Evolutionary conservation across 2,113 vertebrate genomes (phyloP).

Genomic region (Cyprinodon tularosa): DNA sequence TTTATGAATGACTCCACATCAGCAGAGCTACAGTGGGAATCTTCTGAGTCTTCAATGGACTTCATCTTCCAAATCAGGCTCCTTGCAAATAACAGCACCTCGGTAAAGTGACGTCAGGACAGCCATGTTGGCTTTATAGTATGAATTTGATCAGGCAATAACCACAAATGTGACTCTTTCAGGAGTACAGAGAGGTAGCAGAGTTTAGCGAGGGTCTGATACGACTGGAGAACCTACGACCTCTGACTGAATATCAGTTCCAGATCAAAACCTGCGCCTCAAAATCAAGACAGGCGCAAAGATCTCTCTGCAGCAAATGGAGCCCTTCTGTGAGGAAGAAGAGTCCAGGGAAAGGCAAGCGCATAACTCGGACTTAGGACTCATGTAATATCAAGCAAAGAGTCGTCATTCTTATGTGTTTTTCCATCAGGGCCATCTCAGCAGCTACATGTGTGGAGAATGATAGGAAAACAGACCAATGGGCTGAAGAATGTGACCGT

Average conservation of each 20-base stretch:
- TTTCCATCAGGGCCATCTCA: slow-evolving; percentile 64
- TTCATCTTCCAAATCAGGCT: slow-evolving; percentile 57
- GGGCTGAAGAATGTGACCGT: slow-evolving; percentile 53
- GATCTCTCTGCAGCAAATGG: slow-evolving; percentile 75
- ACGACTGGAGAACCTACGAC: slow-evolving; percentile 51
- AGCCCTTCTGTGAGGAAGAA: slow-evolving; percentile 46
- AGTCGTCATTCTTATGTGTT: slow-evolving; percentile 3
- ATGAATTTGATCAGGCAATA: neutral
- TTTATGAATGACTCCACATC: slow-evolving; percentile 51
- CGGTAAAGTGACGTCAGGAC: slow-evolving; percentile 65
- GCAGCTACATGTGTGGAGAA: slow-evolving; percentile 73
- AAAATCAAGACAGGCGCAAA: neutral
- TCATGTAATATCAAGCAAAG: neutral
- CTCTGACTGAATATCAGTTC: slow-evolving; percentile 71
- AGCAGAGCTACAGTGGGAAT: slow-evolving; percentile 66
- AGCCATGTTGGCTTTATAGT: neutral
- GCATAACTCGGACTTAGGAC: neutral
- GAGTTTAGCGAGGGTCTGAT: slow-evolving; percentile 30
- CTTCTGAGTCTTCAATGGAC: slow-evolving; percentile 16
- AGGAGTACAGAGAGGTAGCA: slow-evolving; percentile 45
- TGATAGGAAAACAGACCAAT: slow-evolving; percentile 6
- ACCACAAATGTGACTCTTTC: slow-evolving; percentile 1
- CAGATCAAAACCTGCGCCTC: slow-evolving; percentile 66
- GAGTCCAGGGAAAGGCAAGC: slow-evolving; percentile 74
- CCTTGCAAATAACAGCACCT: slow-evolving; percentile 8